These are phyloP conservation scores for Colletes collaris DNA, from an alignment of 2,888 invertebrate genomes.

Conservation along the genomic window DNA sequence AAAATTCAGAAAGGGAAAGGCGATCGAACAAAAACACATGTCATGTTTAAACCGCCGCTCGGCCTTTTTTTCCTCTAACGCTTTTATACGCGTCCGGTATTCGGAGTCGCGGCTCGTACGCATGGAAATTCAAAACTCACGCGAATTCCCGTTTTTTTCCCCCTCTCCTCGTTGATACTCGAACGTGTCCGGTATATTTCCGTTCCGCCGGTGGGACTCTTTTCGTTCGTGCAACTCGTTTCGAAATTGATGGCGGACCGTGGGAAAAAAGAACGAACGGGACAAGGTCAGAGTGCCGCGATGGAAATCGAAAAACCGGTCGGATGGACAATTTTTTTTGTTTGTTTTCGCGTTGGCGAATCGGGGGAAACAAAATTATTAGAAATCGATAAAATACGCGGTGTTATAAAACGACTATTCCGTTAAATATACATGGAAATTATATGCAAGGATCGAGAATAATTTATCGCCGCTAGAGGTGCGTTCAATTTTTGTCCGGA, in stretches of 20 bases:
- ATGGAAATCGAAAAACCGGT: background rate
- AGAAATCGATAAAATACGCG: too few relatives aligned
- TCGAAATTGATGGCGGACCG: background rate
- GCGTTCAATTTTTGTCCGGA: too few relatives aligned
- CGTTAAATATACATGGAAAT: too few relatives aligned
- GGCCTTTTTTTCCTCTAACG: background rate
- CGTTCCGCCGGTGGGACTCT: background rate
- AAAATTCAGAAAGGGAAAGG: slow-evolving; percentile 30
- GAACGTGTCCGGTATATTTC: background rate
- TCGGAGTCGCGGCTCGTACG: background rate
- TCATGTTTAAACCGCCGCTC: slow-evolving; percentile 28
- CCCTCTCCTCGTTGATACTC: background rate
- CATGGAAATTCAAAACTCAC: slow-evolving; percentile 27
- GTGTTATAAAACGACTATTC: too few relatives aligned
- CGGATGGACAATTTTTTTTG: too few relatives aligned
- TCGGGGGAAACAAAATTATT: too few relatives aligned
- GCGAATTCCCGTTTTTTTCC: background rate
- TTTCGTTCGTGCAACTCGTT: background rate
- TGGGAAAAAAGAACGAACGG: background rate
- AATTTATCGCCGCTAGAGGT: too few relatives aligned
- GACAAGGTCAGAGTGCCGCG: background rate
- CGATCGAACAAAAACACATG: slow-evolving; percentile 41
- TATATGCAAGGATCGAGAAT: too few relatives aligned
- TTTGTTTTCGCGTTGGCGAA: too few relatives aligned
- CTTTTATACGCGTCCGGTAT: background rate